Conservation (phyloP, 2,888 invertebrate species). For the Caenorhabditis uteleia region DNA sequence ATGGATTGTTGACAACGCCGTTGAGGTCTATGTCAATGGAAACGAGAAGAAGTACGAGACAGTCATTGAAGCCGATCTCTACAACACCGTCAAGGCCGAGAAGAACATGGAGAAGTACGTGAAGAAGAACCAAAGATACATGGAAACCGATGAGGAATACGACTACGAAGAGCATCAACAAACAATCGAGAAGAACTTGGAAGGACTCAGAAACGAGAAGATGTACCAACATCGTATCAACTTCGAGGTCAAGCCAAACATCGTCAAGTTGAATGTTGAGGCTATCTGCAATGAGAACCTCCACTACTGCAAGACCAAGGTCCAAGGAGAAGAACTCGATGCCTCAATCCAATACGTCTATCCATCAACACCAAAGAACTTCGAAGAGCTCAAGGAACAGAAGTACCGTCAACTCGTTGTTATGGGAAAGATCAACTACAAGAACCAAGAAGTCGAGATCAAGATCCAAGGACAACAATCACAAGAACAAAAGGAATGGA, state of each 20-base stretch:
- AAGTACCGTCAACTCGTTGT: constrained; percentile 40
- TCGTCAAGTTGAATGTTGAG: constrained; percentile 27
- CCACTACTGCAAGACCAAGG: constrained; percentile 41
- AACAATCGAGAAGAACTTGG: constrained; percentile 32
- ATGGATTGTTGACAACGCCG: constrained; percentile 34
- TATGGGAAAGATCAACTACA: constrained; percentile 29
- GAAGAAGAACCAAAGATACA: constrained; percentile 25
- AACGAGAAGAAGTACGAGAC: constrained; percentile 29
- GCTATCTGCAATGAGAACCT: constrained; percentile 41
- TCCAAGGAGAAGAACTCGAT: constrained; percentile 37
- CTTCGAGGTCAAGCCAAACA: constrained; percentile 34
- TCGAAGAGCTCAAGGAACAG: constrained; percentile 41
- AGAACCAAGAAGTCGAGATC: constrained; percentile 38
- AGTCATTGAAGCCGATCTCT: constrained; percentile 30
- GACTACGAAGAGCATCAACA: constrained; percentile 33
- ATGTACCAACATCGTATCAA: constrained; percentile 39
- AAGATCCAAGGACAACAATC: constrained; percentile 43
- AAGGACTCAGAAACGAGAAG: constrained; percentile 40
- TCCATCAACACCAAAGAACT: constrained; percentile 32
- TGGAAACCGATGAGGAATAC: constrained; percentile 33
- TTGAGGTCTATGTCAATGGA: constrained; percentile 37
- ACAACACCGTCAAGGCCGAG: constrained; percentile 34
- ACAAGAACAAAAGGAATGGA: constrained; percentile 45
- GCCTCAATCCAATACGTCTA: constrained; percentile 34
- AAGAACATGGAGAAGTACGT: constrained; percentile 29